Percentiles rank a stretch among this genome's conserved stretches.
These are phyloP conservation scores for Sebastes alutus DNA, from an alignment of 2,797 vertebrate species.

Conservation along the genomic window DNA sequence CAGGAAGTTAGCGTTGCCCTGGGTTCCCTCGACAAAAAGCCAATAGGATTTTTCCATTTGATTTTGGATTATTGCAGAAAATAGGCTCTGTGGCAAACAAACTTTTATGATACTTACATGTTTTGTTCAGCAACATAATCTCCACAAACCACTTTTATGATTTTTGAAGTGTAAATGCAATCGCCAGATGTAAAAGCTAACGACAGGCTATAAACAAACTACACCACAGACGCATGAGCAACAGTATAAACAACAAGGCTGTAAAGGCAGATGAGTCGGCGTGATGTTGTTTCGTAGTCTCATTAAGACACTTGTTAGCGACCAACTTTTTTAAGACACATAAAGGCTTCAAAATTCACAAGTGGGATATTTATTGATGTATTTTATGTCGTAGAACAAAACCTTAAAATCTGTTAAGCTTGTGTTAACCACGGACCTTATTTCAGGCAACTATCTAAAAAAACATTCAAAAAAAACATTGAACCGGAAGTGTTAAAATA, in stretches of 20 bases:
- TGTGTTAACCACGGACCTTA: not conserved
- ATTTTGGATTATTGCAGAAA: too few species aligned
- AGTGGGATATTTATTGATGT: not conserved
- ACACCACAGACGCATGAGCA: not conserved
- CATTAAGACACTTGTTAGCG: not conserved
- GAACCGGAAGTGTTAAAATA: not conserved
- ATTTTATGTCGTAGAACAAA: too few species aligned
- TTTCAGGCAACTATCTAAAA: not conserved
- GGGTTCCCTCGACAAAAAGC: not conserved
- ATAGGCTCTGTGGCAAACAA: not conserved
- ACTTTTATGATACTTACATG: not conserved
- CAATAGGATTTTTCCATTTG: too few species aligned
- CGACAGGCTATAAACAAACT: not conserved
- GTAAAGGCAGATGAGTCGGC: not conserved
- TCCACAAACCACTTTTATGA: not conserved
- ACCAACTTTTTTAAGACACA: not conserved
- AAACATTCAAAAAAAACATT: fast-evolving
- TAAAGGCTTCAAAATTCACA: too few species aligned
- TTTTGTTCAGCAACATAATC: not conserved
- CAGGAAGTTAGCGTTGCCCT: not conserved
- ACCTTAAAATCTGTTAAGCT: too few species aligned
- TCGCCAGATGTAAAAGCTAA: not conserved
- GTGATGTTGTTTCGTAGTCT: not conserved
- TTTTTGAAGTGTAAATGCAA: not conserved
- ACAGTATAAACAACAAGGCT: not conserved